These are phyloP conservation scores for Neosalanx taihuensis DNA, from an alignment of 2,797 vertebrate genomes.

Conservation along the genomic window DNA sequence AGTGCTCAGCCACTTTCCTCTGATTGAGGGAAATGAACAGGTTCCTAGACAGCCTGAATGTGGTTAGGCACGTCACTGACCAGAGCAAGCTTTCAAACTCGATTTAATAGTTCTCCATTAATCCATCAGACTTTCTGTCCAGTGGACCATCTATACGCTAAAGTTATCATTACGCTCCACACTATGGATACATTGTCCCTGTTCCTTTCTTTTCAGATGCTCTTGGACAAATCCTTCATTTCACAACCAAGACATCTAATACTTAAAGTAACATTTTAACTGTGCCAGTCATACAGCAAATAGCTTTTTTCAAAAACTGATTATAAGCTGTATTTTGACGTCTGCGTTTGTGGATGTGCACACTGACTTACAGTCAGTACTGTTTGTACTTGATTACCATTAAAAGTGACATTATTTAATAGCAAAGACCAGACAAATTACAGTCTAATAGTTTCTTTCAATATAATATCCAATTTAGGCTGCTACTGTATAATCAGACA, in stretches of 20 bases:
- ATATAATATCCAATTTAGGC: too few relatives aligned
- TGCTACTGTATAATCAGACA: too few relatives aligned
- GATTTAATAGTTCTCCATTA: background rate
- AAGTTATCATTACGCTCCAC: slow-evolving; percentile 2
- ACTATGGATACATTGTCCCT: slow-evolving; percentile 7
- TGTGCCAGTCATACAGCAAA: background rate
- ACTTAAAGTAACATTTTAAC: background rate
- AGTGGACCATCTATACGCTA: slow-evolving; percentile 6
- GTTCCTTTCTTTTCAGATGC: background rate
- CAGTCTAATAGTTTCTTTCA: background rate
- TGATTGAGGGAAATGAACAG: background rate
- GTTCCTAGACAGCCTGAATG: background rate
- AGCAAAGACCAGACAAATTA: background rate
- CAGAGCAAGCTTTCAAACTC: background rate
- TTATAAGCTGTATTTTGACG: background rate
- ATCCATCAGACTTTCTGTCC: background rate
- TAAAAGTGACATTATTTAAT: too few relatives aligned
- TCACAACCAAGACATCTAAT: background rate
- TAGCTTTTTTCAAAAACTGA: background rate
- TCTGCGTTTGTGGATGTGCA: background rate
- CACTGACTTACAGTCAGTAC: background rate
- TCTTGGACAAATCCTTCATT: background rate
- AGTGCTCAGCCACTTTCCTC: background rate
- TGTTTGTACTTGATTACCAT: background rate
- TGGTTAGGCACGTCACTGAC: background rate